These are phyloP conservation scores for Volucella inflata DNA, from an alignment of 2,888 invertebrate genomes.

Conservation along the genomic window DNA sequence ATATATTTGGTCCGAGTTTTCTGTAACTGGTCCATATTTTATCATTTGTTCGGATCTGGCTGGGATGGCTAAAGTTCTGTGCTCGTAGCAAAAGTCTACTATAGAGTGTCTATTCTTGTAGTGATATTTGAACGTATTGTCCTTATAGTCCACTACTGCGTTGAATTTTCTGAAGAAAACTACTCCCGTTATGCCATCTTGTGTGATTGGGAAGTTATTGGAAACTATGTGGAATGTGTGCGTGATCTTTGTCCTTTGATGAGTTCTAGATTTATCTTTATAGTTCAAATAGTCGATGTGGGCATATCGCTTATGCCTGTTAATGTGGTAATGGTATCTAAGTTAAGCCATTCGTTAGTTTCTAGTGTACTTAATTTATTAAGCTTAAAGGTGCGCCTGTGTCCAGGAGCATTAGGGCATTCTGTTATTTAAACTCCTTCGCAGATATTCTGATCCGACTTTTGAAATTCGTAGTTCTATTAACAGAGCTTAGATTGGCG, in stretches of 20 bases:
- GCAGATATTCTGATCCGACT: too few relatives aligned
- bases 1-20: slow-evolving; percentile 5
- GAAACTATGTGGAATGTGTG: slow-evolving; percentile 9
- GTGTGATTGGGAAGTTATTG: slow-evolving; percentile 4
- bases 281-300: not conserved
- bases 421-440: too few relatives aligned
- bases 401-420: too few relatives aligned
- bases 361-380: too few relatives aligned
- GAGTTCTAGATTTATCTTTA: not conserved
- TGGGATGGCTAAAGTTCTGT: not conserved
- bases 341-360: too few relatives aligned
- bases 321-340: too few relatives aligned
- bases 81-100: slow-evolving; percentile 1
- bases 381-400: too few relatives aligned
- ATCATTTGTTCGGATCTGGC: slow-evolving; percentile 1
- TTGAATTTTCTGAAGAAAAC: slow-evolving; percentile 7
- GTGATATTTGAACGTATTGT: not conserved
- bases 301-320: slow-evolving; percentile 6
- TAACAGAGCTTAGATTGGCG: too few relatives aligned
- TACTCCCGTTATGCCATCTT: slow-evolving; percentile 5
- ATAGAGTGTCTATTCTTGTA: not conserved
- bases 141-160: not conserved
- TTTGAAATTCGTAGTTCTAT: too few relatives aligned
- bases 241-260: not conserved
- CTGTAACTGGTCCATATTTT: slow-evolving; percentile 2